phyloP scores from a whole-genome alignment of 1,140 invertebrate species.

The Drosophila dunni region DNA sequence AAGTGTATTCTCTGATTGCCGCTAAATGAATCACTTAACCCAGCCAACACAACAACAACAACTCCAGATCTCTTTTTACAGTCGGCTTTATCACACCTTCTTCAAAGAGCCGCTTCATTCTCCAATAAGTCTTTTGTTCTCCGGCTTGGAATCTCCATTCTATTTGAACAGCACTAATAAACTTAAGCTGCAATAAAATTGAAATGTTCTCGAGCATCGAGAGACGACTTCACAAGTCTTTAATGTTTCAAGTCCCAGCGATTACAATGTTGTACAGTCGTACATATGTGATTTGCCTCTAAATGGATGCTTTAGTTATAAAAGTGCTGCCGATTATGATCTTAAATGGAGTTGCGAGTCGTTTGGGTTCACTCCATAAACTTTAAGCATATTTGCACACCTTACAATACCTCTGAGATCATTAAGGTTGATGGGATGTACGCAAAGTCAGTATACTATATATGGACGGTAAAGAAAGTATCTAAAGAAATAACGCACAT shows the following conservation, averaged over 20 bases:
- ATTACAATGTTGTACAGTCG: conserved; percentile 54
- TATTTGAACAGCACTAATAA: conserved; percentile 43
- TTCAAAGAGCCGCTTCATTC: conserved; percentile 64
- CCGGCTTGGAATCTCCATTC: neutral
- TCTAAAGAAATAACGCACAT: too few species aligned
- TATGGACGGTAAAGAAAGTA: too few species aligned
- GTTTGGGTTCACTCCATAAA: neutral
- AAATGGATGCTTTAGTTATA: conserved; percentile 14
- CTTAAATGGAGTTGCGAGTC: neutral
- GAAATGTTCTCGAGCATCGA: conserved; percentile 63
- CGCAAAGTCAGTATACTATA: too few species aligned
- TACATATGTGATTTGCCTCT: conserved; percentile 30
- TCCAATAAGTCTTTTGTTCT: conserved; percentile 57
- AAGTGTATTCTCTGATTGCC: conserved; percentile 81
- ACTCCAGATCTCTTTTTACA: conserved; percentile 25
- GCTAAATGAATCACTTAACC: conserved; percentile 82
- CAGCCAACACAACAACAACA: conserved; percentile 32
- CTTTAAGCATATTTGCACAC: conserved; percentile 3
- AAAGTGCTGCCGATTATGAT: conserved; percentile 6
- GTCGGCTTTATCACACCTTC: conserved; percentile 74
- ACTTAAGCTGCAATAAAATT: conserved; percentile 82
- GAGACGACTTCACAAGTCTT: conserved; percentile 2
- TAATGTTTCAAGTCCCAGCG: conserved; percentile 4
- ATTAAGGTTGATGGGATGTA: conserved; percentile 5
- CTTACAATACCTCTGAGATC: neutral